phyloP scores from a whole-genome alignment of 2,888 invertebrate species.

The Epirrita christyi region DNA sequence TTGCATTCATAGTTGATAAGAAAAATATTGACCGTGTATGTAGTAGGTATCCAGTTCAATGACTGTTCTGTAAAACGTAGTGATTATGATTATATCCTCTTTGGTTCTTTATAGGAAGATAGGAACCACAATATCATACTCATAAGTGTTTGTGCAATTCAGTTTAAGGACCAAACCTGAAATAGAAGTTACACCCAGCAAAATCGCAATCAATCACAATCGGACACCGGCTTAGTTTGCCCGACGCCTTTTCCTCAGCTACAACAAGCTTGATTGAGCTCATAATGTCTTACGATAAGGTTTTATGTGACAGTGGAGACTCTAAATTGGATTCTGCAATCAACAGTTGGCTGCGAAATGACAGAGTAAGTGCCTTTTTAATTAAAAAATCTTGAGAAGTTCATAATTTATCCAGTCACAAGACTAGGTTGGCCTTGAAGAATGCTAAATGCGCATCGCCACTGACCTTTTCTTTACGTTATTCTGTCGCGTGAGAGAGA shows the following conservation, averaged over 20 bases:
- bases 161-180: background rate
- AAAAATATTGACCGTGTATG: background rate
- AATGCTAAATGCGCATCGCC: conserved; percentile 1
- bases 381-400: background rate
- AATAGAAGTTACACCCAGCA: background rate
- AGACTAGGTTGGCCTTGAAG: conserved; percentile 17
- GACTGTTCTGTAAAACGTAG: too few species aligned
- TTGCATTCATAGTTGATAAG: background rate
- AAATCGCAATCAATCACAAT: conserved; percentile 1
- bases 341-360: conserved; percentile 90
- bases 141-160: background rate
- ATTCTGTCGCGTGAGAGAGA: background rate
- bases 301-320: conserved; percentile 76
- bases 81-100: too few species aligned
- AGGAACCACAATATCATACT: background rate
- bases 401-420: conserved; percentile 11
- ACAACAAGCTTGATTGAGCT: background rate
- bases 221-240: conserved; percentile 18
- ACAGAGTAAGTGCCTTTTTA: conserved; percentile 81
- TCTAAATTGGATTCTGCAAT: conserved; percentile 87
- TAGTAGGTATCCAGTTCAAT: background rate
- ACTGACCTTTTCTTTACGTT: conserved; percentile 7
- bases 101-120: too few species aligned
- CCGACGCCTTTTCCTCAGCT: background rate
- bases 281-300: conserved; percentile 29